Percentiles rank a stretch among this genome's conserved stretches.
These are phyloP conservation scores for Scaptomyza cyrtandrae DNA, from an alignment of 2,888 invertebrate species.

Conservation along the genomic window DNA sequence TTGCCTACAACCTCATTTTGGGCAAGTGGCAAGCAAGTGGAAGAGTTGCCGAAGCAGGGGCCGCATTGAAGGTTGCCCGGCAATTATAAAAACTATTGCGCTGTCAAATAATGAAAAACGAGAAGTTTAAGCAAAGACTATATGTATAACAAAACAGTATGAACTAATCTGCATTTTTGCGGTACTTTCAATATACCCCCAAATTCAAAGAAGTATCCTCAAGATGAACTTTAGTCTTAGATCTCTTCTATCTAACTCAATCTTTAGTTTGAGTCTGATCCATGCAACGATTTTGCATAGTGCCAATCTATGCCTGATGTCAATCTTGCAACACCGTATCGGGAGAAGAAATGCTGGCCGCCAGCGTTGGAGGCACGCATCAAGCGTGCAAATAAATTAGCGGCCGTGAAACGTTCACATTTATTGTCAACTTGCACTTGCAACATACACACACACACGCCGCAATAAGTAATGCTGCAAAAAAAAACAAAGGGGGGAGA, in stretches of 20 bases:
- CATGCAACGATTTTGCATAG: neutral
- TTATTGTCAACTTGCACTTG: conserved; percentile 76
- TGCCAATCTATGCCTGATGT: neutral
- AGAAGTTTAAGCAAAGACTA: neutral
- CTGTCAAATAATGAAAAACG: neutral
- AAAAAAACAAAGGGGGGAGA: no score
- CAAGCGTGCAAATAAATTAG: conserved; percentile 79
- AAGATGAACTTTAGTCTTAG: neutral
- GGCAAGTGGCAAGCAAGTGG: conserved; percentile 32
- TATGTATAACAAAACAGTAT: no score
- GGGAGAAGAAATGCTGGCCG: conserved; percentile 31
- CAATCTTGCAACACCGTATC: neutral
- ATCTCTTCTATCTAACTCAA: neutral
- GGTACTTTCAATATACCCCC: neutral
- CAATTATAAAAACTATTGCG: conserved; percentile 54
- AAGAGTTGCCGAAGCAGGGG: conserved; percentile 1
- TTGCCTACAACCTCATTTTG: conserved; percentile 59
- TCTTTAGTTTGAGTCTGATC: neutral
- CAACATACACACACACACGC: conserved; percentile 52
- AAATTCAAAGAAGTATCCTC: no score
- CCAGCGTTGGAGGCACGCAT: conserved; percentile 60
- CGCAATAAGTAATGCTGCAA: conserved; percentile 30
- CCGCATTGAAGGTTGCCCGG: conserved; percentile 25
- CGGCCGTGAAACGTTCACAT: conserved; percentile 79
- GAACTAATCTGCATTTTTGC: neutral